Base-by-base conservation (phyloP, 2,888 invertebrate genomes). In the Vesta saturnalis region DNA sequence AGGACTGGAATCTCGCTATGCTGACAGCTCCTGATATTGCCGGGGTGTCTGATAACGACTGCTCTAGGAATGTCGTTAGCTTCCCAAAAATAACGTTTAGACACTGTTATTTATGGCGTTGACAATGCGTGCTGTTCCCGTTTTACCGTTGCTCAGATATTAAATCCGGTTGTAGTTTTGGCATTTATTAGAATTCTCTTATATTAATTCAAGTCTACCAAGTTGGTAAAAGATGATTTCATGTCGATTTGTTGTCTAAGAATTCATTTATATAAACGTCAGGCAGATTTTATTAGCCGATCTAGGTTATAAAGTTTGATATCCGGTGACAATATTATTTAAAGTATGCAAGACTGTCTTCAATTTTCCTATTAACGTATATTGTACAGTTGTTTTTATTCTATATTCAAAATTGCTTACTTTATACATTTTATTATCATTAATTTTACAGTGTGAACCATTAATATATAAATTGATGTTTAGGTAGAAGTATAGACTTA, bases 51-150 rank as follows among this genome's bases (percentile, higher is more conserved):
- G 81, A 81, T 82, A 82, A 81, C 81, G 80, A 80, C 79, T 78
- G 81, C 79, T 82, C 79, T 80, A 80, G 83, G 84, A 83, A 84
- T 83, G 83, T 83, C 83, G 83, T 83, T 84, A 83, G 83, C 83
- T 83, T 80, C 81, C 70, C 83, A 83, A 83, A 84, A 83, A 83
- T 84, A 83, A 84, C 83, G 80, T 82, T 83, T 82, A 82, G 82
- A 81, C 81, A 81, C 79, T 77, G 83, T 83, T 83, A 83, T 83
- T 83, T 83, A 83, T 83, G 80, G 81, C 78, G 77, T 77, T 79
- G 80, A 79, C 80, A 78, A 66, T 70, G 70, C 70, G 65, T 69
- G 69, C 62, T 66, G 62, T 58, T 65, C 69, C 64, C 69, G 64
- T 70, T 71, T 70, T 71, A 67, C 67, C 66, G 67, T 67, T 67